Conservation (phyloP, 1,140 invertebrate genomes). For the Nomia melanderi region DNA sequence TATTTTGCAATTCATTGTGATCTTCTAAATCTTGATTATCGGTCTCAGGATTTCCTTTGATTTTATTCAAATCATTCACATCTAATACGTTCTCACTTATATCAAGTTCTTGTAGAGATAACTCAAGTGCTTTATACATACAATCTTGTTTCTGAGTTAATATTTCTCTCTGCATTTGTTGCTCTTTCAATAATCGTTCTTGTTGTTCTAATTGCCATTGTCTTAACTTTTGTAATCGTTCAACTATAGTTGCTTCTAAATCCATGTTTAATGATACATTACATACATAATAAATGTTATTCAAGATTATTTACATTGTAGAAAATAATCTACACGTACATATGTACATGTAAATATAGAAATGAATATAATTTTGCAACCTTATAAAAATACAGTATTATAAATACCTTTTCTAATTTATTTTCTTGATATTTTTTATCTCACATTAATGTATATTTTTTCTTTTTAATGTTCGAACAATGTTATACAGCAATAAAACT, state of each 20-base stretch:
- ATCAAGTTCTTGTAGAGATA: slow-evolving; percentile 59
- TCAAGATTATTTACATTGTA: slow-evolving; percentile 6
- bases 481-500: background rate
- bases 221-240: slow-evolving; percentile 70
- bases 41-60: background rate
- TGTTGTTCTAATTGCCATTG: slow-evolving; percentile 72
- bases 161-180: slow-evolving; percentile 70
- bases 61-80: slow-evolving; percentile 1
- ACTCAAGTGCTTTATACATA: slow-evolving; percentile 67
- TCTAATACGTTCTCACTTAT: slow-evolving; percentile 1
- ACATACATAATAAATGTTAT: slow-evolving; percentile 27
- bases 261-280: slow-evolving; percentile 56
- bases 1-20: background rate
- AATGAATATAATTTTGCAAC: background rate
- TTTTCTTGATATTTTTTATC: background rate
- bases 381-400: background rate
- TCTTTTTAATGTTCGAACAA: background rate
- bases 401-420: background rate
- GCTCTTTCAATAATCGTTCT: slow-evolving; percentile 68
- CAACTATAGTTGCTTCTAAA: slow-evolving; percentile 66
- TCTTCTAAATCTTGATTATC: background rate
- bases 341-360: background rate
- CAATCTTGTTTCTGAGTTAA: slow-evolving; percentile 69
- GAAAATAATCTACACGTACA: background rate
- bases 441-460: background rate